phyloP scores from a whole-genome alignment of 2,888 invertebrate species.

The Pherbina coryleti region DNA sequence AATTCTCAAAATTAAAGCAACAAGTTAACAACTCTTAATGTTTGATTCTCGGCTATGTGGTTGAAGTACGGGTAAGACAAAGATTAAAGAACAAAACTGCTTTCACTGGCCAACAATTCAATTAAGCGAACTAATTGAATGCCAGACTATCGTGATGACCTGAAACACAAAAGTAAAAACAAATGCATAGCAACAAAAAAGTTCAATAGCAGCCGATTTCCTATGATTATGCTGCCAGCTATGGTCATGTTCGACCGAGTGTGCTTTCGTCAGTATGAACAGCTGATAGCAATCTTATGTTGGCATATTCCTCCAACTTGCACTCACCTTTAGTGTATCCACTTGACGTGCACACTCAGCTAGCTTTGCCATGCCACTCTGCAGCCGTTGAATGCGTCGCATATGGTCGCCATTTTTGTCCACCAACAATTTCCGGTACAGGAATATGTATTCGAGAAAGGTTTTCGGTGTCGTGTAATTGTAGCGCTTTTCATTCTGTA shows the following conservation, averaged over 20 bases:
- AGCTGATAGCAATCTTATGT: background rate
- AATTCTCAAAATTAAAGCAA: background rate
- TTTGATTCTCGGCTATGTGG: background rate
- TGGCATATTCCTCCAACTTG: conserved; percentile 35
- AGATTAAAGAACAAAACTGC: conserved; percentile 14
- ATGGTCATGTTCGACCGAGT: too few species aligned
- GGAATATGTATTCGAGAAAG: conserved; percentile 93
- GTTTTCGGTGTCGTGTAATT: conserved; percentile 98
- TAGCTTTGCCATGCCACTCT: conserved; percentile 90
- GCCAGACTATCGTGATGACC: conserved; percentile 44
- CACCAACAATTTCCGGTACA: conserved; percentile 81
- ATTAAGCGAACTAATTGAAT: conserved; percentile 63
- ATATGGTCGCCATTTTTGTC: conserved; percentile 79
- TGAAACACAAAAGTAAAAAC: background rate
- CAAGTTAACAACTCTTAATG: background rate
- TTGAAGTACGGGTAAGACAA: background rate
- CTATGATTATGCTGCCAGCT: too few species aligned
- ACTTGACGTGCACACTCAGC: conserved; percentile 89
- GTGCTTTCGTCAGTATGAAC: too few species aligned
- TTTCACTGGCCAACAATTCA: conserved; percentile 56
- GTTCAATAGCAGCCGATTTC: too few species aligned
- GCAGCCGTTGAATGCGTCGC: conserved; percentile 83
- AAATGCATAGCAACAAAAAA: too few species aligned
- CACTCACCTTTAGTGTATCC: conserved; percentile 82
- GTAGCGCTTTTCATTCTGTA: conserved; percentile 88